Evolutionary conservation across 2,113 vertebrate genomes (phyloP).

Genomic region (Gopherus evgoodei): DNA sequence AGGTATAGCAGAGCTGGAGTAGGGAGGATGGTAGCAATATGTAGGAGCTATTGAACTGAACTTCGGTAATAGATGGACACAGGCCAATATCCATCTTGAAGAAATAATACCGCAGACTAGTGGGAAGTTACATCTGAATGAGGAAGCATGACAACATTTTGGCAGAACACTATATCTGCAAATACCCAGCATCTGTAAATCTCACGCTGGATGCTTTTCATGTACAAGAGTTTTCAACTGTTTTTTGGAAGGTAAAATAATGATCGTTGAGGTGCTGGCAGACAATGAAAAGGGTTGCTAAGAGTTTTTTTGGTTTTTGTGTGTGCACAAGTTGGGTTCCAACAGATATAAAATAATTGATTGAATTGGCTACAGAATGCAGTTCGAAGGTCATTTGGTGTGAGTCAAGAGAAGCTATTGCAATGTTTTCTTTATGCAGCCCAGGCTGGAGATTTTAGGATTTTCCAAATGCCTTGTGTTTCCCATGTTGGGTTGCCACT

Average conservation of each 20-base stretch:
- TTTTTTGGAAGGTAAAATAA: conserved; percentile 62
- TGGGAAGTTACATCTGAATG: conserved; percentile 49
- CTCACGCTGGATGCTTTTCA: conserved; percentile 56
- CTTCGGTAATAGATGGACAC: not conserved
- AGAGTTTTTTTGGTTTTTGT: conserved; percentile 43
- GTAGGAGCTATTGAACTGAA: not conserved
- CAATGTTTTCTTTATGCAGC: not conserved
- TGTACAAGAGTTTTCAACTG: conserved; percentile 61
- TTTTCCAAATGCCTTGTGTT: not conserved
- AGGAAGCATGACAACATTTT: conserved; percentile 37
- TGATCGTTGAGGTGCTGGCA: conserved; percentile 50
- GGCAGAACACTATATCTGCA: conserved; percentile 57
- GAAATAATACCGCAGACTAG: not conserved
- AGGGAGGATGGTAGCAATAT: conserved; percentile 1
- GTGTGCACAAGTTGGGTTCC: conserved; percentile 29
- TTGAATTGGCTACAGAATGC: conserved; percentile 30
- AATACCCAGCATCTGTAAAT: conserved; percentile 70
- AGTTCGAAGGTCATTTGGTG: conserved; percentile 36
- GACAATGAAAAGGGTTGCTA: conserved; percentile 50
- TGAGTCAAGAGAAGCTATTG: not conserved
- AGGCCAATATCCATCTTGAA: not conserved
- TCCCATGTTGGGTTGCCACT: fast-evolving
- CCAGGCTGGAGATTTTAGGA: not conserved
- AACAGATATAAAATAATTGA: conserved; percentile 52
- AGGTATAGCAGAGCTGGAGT: not conserved